Conservation (phyloP, 2,888 invertebrate genomes). For the Tiliacea aurago region DNA sequence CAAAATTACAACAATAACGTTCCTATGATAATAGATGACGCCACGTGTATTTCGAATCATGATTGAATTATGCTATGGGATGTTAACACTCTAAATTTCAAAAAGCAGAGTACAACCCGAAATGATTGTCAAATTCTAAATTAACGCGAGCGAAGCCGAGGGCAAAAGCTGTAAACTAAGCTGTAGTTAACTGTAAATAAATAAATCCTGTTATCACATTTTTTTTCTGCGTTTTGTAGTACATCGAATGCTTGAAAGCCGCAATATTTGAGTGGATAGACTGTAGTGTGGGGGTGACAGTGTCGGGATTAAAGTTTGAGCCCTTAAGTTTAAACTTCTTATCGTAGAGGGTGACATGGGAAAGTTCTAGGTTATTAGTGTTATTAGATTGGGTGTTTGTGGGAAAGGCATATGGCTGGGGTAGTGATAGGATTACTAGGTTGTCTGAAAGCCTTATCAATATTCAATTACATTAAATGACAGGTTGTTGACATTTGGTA, state of each 20-base stretch:
- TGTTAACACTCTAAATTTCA: too few species aligned
- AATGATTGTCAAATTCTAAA: too few species aligned
- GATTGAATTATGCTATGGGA: too few species aligned
- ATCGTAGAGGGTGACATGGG: constrained; percentile 19
- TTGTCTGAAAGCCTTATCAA: constrained; percentile 6
- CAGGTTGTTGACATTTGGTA: neutral
- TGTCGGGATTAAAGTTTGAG: constrained; percentile 14
- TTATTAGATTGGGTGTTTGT: constrained; percentile 15
- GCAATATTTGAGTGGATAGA: neutral
- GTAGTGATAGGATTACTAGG: constrained; percentile 7
- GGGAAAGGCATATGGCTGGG: neutral
- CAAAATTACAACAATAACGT: too few species aligned
- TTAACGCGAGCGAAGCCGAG: too few species aligned
- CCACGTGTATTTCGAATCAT: too few species aligned
- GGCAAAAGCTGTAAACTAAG: too few species aligned
- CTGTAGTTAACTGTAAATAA: too few species aligned
- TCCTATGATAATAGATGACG: too few species aligned
- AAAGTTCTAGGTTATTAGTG: constrained; percentile 22
- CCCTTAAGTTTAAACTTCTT: constrained; percentile 37
- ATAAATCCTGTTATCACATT: too few species aligned
- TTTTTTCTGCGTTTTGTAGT: neutral
- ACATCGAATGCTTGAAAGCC: neutral
- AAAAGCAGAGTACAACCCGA: too few species aligned
- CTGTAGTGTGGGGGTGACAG: neutral
- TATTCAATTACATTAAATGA: neutral